Conservation (phyloP, 2,797 vertebrate genomes). For the Peromyscus eremicus region DNA sequence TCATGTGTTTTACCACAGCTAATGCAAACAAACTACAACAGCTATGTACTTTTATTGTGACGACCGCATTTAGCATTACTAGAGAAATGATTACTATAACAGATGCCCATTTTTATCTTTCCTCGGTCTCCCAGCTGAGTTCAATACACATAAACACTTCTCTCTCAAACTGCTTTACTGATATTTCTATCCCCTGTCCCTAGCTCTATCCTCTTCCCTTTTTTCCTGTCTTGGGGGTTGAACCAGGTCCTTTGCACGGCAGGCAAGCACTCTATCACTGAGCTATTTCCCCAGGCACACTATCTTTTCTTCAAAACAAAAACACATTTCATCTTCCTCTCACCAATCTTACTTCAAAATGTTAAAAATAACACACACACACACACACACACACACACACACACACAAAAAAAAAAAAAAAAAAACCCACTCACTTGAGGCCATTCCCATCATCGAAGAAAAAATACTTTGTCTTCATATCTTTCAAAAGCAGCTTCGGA, state of each 20-base stretch:
- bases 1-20: not conserved
- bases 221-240: not conserved
- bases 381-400: too few relatives aligned
- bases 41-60: not conserved
- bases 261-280: not conserved
- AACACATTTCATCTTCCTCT: not conserved
- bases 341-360: not conserved
- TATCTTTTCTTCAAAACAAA: constrained; percentile 35
- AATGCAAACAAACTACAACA: not conserved
- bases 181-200: not conserved
- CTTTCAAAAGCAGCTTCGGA: constrained; percentile 94
- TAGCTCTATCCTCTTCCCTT: not conserved
- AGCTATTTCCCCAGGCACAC: not conserved
- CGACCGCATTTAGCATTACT: not conserved
- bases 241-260: not conserved
- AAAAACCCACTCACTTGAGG: constrained; percentile 92
- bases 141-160: not conserved
- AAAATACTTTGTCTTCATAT: constrained; percentile 98
- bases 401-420: too few relatives aligned
- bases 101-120: not conserved
- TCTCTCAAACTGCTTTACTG: not conserved
- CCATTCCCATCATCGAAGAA: constrained; percentile 99
- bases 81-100: not conserved
- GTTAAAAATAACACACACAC: constrained; percentile 23
- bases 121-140: not conserved